Percentiles rank a stretch among this genome's conserved stretches.
Evolutionary conservation across 1,140 invertebrate genomes (phyloP).

Genomic region (Nomia melanderi): DNA sequence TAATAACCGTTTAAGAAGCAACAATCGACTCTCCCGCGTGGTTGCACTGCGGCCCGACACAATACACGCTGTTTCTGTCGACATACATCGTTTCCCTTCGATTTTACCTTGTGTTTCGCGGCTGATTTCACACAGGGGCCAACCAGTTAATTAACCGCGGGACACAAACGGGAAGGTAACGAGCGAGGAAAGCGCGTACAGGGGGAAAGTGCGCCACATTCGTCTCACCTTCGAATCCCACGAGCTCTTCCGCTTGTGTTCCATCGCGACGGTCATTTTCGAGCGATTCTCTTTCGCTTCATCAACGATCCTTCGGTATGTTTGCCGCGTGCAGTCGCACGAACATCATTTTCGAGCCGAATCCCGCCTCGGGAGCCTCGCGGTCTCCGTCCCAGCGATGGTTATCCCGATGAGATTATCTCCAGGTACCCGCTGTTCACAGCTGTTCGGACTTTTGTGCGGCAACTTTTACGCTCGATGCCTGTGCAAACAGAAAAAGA

Average conservation of each 20-base stretch:
- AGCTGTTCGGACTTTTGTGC: not conserved
- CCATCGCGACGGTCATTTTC: conserved; percentile 78
- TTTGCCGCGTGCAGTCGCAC: conserved; percentile 10
- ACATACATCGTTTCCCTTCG: conserved; percentile 14
- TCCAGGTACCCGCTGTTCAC: no score
- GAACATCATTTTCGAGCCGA: conserved; percentile 26
- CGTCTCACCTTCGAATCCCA: conserved; percentile 79
- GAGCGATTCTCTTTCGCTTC: conserved; percentile 21
- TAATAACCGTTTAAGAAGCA: not conserved
- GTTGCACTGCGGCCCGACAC: conserved; percentile 14
- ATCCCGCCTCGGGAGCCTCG: not conserved
- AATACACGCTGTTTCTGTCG: not conserved
- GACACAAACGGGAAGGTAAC: conserved; percentile 25
- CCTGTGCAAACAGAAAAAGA: conserved; percentile 18
- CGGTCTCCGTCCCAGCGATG: no score
- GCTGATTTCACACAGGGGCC: conserved; percentile 48
- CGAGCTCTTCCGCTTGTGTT: conserved; percentile 79
- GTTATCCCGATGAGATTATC: not conserved
- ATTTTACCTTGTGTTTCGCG: conserved; percentile 23
- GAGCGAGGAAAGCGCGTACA: conserved; percentile 47
- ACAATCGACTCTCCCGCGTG: not conserved
- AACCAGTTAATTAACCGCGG: conserved; percentile 47
- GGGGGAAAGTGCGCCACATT: conserved; percentile 60
- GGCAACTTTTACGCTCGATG: no score
- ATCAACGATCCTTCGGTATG: conserved; percentile 48